Evolutionary conservation across 2,113 vertebrate genomes (phyloP), one percentile per base, ranked within the genome.

Genomic region (Laticauda colubrina): DNA sequence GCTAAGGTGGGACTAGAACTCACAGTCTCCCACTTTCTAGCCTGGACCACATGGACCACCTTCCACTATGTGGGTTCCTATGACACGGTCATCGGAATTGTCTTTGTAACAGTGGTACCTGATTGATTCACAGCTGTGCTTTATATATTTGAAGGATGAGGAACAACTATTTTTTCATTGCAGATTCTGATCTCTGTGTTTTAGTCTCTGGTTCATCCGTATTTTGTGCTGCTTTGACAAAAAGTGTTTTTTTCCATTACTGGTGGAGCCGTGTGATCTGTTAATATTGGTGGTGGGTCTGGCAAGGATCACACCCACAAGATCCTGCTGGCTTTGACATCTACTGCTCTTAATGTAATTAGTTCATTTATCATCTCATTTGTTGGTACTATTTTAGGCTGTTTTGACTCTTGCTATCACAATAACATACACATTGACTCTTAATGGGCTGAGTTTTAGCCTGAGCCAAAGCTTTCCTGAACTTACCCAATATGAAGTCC

Each of bases 391-490:
- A 51, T 51, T 90, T 93, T 85, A 45, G 21, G 24, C 54, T 94
- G 86, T 7, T 53, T 90, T 1, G 87, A 92, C 53, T 90, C 57
- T 9, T 45, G 43, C 3, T 0, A 29, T 20, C 26, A 51, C 53
- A 55, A 34, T 23, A 18, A 26, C 14, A 29, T 12, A 26, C 39
- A 45, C 1, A 0, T 0, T 18, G 0, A 1, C 0, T 1, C 4
- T 0, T 14, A 43, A 21, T 90, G 23, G 1, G 24, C 51, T 34
- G 14, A 0, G 0, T 64, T 75, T 2, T 61, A 0, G 89, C 92
- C 51, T 1, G 0, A 12, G 26, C 3, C 10, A 45, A 55, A 45
- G 24, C 0, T 59, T 89, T 59, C 55, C 39, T 59, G 56, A 45
- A 89, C 9, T 53, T 54, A 86, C 43, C 23, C 43, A 29, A 10